These are phyloP conservation scores for Crypturellus undulatus DNA, from an alignment of 2,113 vertebrate genomes.

Conservation along the genomic window DNA sequence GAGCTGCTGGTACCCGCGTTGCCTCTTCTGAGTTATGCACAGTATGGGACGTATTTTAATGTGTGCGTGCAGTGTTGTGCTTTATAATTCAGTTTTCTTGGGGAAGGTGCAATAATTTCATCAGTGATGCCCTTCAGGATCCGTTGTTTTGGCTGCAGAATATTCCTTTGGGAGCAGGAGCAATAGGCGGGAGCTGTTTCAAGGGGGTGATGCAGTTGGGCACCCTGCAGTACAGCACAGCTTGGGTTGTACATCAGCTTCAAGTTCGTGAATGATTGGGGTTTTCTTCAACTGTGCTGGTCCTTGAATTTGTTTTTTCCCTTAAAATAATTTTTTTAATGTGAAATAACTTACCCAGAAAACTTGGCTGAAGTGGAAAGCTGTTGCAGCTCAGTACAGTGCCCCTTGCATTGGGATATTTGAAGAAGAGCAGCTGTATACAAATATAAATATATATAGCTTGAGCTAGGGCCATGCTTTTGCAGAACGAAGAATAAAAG, in stretches of 20 bases:
- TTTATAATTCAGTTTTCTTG: background rate
- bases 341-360: background rate
- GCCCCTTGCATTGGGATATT: background rate
- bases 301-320: background rate
- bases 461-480: background rate
- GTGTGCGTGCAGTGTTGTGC: background rate
- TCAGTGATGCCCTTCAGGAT: background rate
- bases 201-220: background rate
- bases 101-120: background rate
- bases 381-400: fast-evolving
- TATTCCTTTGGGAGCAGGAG: background rate
- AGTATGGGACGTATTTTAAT: background rate
- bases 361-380: background rate
- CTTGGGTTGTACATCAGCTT: fast-evolving
- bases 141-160: background rate
- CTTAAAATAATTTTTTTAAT: background rate
- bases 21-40: background rate
- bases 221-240: background rate
- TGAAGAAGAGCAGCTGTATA: background rate
- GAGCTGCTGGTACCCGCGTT: background rate
- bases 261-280: background rate
- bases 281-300: background rate
- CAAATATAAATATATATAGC: background rate
- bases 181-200: background rate
- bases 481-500: background rate